A percentile compares a stretch with the other conserved stretches of the same genome.
These are phyloP conservation scores for Lepilemur ruficaudatus DNA, from an alignment of 2,797 vertebrate genomes.

Conservation along the genomic window DNA sequence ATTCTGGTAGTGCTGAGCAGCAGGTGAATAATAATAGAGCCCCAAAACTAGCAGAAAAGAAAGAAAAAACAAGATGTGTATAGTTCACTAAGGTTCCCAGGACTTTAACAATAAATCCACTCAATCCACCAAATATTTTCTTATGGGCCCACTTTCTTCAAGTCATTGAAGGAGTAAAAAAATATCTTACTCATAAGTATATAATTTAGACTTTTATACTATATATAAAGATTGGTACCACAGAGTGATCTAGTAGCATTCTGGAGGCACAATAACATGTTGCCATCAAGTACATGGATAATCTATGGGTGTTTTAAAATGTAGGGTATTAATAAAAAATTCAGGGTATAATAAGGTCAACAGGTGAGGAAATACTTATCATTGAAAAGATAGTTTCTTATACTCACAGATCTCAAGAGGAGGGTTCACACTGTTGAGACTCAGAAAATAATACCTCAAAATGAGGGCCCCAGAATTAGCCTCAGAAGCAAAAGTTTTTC, in stretches of 20 bases:
- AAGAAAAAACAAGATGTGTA: neutral
- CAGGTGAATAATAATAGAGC: neutral
- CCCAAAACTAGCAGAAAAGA: neutral
- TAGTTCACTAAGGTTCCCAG: neutral
- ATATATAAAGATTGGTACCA: neutral
- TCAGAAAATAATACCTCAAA: neutral
- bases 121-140: neutral
- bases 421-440: neutral
- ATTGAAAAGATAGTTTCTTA: neutral
- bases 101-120: neutral
- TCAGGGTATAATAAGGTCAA: neutral
- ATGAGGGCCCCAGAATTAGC: neutral
- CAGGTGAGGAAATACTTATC: neutral
- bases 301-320: neutral
- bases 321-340: neutral
- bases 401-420: neutral
- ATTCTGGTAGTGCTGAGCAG: neutral
- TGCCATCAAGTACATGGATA: neutral
- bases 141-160: neutral
- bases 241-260: neutral
- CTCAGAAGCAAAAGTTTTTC: no score
- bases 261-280: neutral
- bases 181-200: neutral
- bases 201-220: neutral
- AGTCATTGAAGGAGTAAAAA: neutral